Base-by-base conservation (phyloP, 2,113 vertebrate species). In the Panurus biarmicus region DNA sequence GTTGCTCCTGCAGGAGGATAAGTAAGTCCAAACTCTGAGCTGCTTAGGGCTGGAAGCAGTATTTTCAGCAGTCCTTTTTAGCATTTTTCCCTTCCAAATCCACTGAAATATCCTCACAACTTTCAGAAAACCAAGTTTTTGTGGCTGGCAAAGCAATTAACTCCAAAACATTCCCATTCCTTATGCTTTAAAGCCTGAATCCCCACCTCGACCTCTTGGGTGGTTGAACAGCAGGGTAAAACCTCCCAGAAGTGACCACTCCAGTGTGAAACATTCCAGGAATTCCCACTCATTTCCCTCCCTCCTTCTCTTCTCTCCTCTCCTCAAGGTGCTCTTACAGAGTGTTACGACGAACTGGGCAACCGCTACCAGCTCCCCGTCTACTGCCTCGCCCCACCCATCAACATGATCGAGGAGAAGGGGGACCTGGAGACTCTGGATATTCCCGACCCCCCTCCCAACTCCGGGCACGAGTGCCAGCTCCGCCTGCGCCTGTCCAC, bases 371-470 rank as follows among this genome's bases (percentile, higher is more conserved):
- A 99, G 98, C 98, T 99, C 62, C 99, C 99, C 0, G 99, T 99
- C 76, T 99, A 99, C 96, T 99, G 99, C 98, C 98, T 99, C 33
- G 98, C 98, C 10, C 99, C 98, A 4, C 99, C 99, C 6, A 98
- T 99, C 98, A 99, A 99, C 98, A 99, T 99, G 99, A 99, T 99
- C 47, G 99, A 99, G 93, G 99, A 99, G 91, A 99, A 98, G 95
- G 99, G 98, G 0, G 99, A 99, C 86, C 94, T 97, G 90, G 98
- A 99, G 98, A 98, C 96, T 95, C 98, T 92, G 96, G 99, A 98
- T 89, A 98, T 97, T 81, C 97, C 97, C 6, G 94, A 98, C 77
- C 97, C 98, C n/a, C 96, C 98, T 12, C 96, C 98, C 74, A 98
- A 98, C 33, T 98, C 99, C 8, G 98, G 98, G 25, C 98, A 99